Conservation (phyloP, 2,888 invertebrate genomes). For the Eupithecia subumbrata region DNA sequence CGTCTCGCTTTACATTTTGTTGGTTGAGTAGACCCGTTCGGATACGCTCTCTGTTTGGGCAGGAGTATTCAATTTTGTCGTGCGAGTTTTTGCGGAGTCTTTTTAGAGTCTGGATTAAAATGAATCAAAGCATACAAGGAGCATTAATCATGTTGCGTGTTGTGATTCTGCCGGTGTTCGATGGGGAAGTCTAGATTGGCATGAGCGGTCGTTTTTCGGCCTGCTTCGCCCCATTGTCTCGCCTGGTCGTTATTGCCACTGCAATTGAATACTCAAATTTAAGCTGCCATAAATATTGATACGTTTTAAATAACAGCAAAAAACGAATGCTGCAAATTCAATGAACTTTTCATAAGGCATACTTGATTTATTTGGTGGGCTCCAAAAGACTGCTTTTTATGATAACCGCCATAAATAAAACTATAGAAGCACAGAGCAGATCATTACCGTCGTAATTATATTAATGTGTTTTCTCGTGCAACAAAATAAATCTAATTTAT, state of each 20-base stretch:
- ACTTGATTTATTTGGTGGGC: neutral
- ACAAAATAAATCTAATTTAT: neutral
- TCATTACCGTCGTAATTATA: neutral
- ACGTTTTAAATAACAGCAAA: constrained; percentile 12
- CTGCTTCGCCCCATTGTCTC: constrained; percentile 57
- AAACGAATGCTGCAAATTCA: constrained; percentile 3
- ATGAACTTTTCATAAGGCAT: constrained; percentile 4
- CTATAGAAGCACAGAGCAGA: neutral
- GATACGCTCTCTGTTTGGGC: constrained; percentile 50
- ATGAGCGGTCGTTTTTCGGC: constrained; percentile 34
- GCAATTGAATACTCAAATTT: constrained; percentile 48
- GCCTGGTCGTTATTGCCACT: constrained; percentile 51
- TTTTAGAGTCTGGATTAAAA: constrained; percentile 57
- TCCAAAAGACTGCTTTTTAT: neutral
- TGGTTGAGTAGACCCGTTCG: constrained; percentile 40
- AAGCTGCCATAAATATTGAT: constrained; percentile 22
- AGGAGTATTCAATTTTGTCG: constrained; percentile 55
- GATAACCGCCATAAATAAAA: neutral
- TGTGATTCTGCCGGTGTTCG: constrained; percentile 51
- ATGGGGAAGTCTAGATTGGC: constrained; percentile 45
- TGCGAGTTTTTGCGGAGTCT: constrained; percentile 53
- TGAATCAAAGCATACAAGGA: constrained; percentile 66
- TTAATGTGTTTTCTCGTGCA: neutral
- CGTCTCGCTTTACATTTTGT: constrained; percentile 54
- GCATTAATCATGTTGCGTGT: constrained; percentile 74